Conservation (phyloP, 2,888 invertebrate species). For the Ichneumoninae sp. region DNA sequence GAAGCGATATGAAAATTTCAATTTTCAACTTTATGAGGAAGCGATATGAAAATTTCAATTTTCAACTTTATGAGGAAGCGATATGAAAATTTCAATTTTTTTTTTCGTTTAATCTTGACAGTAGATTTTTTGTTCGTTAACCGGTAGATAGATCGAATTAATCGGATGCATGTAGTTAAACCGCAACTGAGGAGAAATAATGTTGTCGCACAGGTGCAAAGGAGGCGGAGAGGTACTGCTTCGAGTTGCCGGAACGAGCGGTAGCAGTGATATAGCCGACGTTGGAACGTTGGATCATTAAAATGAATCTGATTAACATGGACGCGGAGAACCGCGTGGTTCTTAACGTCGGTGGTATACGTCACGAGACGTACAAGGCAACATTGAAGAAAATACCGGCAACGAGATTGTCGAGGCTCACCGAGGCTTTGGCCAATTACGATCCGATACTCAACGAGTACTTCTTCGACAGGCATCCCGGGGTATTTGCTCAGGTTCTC, state of each 20-base stretch:
- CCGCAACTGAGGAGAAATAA: conserved; percentile 7
- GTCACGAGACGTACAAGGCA: conserved; percentile 98
- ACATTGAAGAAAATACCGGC: conserved; percentile 99
- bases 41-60: too few species aligned
- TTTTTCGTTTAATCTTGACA: background rate
- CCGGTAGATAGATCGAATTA: background rate
- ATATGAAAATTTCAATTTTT: too few species aligned
- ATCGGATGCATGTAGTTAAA: background rate
- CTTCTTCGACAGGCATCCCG: conserved; percentile 99
- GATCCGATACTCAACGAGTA: conserved; percentile 99
- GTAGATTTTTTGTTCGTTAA: background rate
- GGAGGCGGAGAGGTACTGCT: conserved; percentile 76
- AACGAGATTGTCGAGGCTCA: conserved; percentile 95
- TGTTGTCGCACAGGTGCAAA: conserved; percentile 71
- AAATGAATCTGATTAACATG: conserved; percentile 96
- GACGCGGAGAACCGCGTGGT: conserved; percentile 99
- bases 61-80: too few species aligned
- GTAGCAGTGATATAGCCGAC: conserved; percentile 78
- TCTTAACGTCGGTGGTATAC: conserved; percentile 98
- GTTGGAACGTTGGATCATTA: conserved; percentile 62
- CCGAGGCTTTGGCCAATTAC: conserved; percentile 99
- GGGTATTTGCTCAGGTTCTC: conserved; percentile 97
- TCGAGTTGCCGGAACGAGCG: conserved; percentile 77
- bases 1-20: too few species aligned
- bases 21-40: too few species aligned